phyloP scores from a whole-genome alignment of 2,888 invertebrate genomes.

The Neoaliturus tenellus region DNA sequence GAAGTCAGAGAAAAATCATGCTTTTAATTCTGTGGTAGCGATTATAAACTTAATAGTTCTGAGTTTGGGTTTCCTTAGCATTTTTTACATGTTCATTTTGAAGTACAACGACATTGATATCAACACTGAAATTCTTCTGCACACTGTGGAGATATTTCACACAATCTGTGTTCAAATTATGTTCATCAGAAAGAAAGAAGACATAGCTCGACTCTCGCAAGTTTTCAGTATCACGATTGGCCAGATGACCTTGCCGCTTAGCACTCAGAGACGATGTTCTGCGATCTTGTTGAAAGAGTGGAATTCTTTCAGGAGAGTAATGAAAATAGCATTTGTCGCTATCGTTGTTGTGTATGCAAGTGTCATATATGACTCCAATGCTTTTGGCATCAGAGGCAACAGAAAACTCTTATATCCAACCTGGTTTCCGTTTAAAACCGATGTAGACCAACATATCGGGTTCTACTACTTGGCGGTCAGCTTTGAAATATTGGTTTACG shows the following conservation, averaged over 20 bases:
- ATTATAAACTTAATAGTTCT: neutral
- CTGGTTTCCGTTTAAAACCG: conserved; percentile 31
- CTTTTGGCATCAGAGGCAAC: neutral
- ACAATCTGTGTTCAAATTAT: conserved; percentile 3
- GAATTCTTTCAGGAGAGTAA: conserved; percentile 4
- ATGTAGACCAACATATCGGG: neutral
- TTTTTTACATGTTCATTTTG: conserved; percentile 35
- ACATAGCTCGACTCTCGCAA: conserved; percentile 11
- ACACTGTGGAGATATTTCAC: conserved; percentile 11
- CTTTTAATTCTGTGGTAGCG: neutral
- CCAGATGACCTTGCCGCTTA: neutral
- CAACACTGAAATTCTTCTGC: conserved; percentile 28
- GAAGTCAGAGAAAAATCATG: conserved; percentile 2
- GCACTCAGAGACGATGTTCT: neutral
- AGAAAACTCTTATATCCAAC: conserved; percentile 23
- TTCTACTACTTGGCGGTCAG: conserved; percentile 7
- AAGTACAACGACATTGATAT: conserved; percentile 33
- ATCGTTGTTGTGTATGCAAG: neutral
- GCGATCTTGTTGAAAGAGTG: neutral
- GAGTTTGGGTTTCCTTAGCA: neutral
- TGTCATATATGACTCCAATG: conserved; percentile 27
- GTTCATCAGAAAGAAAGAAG: conserved; percentile 3
- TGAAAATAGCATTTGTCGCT: conserved; percentile 1
- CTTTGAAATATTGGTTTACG: conserved; percentile 11
- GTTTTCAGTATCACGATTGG: neutral